Evolutionary conservation across 2,797 vertebrate genomes (phyloP).

Genomic region (Yasuhikotakia modesta): DNA sequence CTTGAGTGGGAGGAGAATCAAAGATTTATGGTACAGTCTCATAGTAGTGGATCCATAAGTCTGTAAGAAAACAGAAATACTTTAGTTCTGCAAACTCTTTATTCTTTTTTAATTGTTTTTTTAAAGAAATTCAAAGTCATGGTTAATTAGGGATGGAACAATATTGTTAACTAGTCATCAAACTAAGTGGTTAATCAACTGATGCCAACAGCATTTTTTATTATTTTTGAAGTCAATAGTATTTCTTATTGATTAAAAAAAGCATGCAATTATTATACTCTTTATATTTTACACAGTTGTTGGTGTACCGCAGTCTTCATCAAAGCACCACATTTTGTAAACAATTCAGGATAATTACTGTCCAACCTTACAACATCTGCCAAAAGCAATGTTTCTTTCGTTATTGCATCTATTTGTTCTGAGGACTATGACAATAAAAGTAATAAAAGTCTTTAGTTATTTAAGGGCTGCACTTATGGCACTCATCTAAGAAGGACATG

Average conservation of each 20-base stretch:
- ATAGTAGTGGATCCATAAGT: constrained; percentile 66
- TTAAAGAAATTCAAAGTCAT: no score
- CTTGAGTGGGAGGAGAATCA: constrained; percentile 57
- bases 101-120: no score
- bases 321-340: background rate
- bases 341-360: background rate
- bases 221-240: background rate
- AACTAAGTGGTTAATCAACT: no score
- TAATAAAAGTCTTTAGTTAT: background rate
- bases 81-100: no score
- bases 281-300: background rate
- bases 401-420: background rate
- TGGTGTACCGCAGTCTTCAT: background rate
- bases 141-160: no score
- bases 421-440: background rate
- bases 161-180: no score
- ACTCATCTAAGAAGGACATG: background rate
- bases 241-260: background rate
- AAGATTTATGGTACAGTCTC: constrained; percentile 55
- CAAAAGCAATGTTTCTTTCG: background rate
- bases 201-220: no score
- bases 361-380: background rate
- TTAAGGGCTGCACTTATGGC: background rate
- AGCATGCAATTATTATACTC: background rate
- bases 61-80: constrained; percentile 53